phyloP scores from a whole-genome alignment of 2,888 invertebrate genomes.

The Gymnoscelis rufifasciata region DNA sequence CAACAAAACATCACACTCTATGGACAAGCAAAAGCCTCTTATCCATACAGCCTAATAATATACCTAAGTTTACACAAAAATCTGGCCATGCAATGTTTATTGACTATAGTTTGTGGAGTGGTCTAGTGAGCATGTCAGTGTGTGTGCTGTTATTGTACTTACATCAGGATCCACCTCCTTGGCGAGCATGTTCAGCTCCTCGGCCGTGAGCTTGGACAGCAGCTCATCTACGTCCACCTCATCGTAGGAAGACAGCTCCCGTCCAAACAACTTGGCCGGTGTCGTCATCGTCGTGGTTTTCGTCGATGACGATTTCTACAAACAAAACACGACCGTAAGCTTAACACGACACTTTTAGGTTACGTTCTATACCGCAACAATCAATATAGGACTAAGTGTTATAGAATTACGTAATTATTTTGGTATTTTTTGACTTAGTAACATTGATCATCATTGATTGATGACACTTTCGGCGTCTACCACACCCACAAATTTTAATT shows the following conservation, averaged over 20 bases:
- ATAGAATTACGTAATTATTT: slow-evolving; percentile 34
- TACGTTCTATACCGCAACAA: slow-evolving; percentile 3
- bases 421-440: slow-evolving; percentile 46
- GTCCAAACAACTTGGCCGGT: slow-evolving; percentile 92
- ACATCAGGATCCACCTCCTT: slow-evolving; percentile 99
- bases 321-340: slow-evolving; percentile 40
- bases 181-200: slow-evolving; percentile 97
- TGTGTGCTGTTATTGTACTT: slow-evolving; percentile 67
- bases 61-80: too few relatives aligned
- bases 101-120: neutral
- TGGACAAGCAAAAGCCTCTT: too few relatives aligned
- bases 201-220: slow-evolving; percentile 93
- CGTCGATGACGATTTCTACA: slow-evolving; percentile 92
- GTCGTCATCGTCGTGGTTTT: slow-evolving; percentile 94
- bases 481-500: slow-evolving; percentile 61
- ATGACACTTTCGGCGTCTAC: slow-evolving; percentile 53
- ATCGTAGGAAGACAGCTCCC: slow-evolving; percentile 93
- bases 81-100: neutral
- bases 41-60: too few relatives aligned
- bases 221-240: slow-evolving; percentile 98
- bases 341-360: slow-evolving; percentile 39
- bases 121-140: too few relatives aligned
- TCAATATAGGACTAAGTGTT: neutral
- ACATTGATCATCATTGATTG: slow-evolving; percentile 31
- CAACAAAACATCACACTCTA: too few relatives aligned